Evolutionary conservation across 2,888 invertebrate species (phyloP), one percentile per base, ranked within the genome.

Genomic region (Stegana nigrithorax): DNA sequence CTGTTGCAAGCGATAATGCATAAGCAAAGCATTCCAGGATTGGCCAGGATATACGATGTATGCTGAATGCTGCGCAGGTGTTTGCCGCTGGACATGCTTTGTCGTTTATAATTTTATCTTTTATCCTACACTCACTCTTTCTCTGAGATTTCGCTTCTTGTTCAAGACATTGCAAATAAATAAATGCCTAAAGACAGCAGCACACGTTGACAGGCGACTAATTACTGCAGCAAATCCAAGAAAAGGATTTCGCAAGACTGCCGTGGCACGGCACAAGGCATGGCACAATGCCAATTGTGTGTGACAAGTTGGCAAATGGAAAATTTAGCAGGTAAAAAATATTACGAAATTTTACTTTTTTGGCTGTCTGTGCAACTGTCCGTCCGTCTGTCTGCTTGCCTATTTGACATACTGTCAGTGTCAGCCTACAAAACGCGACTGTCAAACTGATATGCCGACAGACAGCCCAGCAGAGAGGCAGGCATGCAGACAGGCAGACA

Each of bases 131-230:
- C n/a, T n/a, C n/a, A n/a, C n/a, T n/a, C n/a, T n/a, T n/a, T n/a
- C n/a, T n/a, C n/a, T n/a, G n/a, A n/a, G n/a, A n/a, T n/a, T n/a
- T n/a, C n/a, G n/a, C n/a, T n/a, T n/a, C n/a, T n/a, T n/a, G n/a
- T n/a, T n/a, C n/a, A n/a, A n/a, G n/a, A n/a, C n/a, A n/a, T n/a
- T n/a, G n/a, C n/a, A 39, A 8, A 36, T 36, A 36, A 36, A 36
- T 36, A 36, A 36, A 36, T 36, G 39, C 39, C 3, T 17, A 39
- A 14, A 36, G 53, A 36, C 36, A 51, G 29, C 4, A 3, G 29
- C 47, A 25, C 10, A 68, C 63, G 78, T 67, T 75, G 75, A 75
- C 75, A 77, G 77, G 67, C 72, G 73, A 75, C 75, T 75, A 75
- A 75, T 75, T 75, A 75, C 72, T 68, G 66, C 73, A 60, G 63